phyloP scores from a whole-genome alignment of 2,797 vertebrate genomes.

The Lithobates pipiens region DNA sequence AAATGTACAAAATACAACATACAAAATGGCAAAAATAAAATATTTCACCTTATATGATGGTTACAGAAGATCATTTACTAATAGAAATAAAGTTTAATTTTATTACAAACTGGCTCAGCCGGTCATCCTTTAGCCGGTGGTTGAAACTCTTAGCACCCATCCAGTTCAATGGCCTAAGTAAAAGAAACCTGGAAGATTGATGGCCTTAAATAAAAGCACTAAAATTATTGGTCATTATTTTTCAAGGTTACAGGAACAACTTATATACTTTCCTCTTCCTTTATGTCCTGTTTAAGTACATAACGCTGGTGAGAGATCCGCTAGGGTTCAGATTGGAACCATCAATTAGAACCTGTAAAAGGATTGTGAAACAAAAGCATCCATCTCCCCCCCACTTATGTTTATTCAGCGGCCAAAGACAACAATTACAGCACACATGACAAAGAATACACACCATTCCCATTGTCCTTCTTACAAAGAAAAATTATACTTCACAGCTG shows the following conservation, averaged over 20 bases:
- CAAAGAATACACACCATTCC: neutral
- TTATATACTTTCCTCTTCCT: neutral
- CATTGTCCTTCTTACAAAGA: slow-evolving; percentile 1
- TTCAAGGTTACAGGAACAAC: slow-evolving; percentile 16
- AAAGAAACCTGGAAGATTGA: slow-evolving; percentile 1
- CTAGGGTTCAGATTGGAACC: slow-evolving; percentile 22
- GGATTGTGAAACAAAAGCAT: slow-evolving; percentile 33
- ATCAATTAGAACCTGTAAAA: slow-evolving; percentile 32
- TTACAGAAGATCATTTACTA: no score
- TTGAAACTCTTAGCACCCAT: no score
- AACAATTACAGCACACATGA: neutral
- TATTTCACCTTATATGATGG: no score
- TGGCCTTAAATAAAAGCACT: neutral
- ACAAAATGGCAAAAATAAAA: no score
- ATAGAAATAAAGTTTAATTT: no score
- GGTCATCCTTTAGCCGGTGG: no score
- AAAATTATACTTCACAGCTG: neutral
- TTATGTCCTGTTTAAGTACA: slow-evolving; percentile 17
- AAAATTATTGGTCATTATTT: slow-evolving; percentile 23
- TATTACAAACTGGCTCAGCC: no score
- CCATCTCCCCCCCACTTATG: slow-evolving; percentile 19
- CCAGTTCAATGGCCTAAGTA: neutral
- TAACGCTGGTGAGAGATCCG: neutral
- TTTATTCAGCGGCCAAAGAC: slow-evolving; percentile 31
- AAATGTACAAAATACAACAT: no score